Evolutionary conservation across 2,888 invertebrate genomes (phyloP), one percentile per base, ranked within the genome.

Genomic region (Leptura quadrifasciata): DNA sequence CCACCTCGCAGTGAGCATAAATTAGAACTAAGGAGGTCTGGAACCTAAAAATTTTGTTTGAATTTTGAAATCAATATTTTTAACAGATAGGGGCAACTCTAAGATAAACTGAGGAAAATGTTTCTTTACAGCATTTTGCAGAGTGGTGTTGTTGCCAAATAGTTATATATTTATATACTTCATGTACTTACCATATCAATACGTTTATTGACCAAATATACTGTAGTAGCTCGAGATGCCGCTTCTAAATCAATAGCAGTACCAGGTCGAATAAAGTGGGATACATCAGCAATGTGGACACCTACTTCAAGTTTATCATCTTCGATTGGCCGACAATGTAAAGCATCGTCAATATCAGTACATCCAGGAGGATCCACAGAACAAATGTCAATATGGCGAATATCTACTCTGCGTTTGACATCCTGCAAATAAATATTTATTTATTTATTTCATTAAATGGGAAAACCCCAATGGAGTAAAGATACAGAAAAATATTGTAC

Each of bases 301-400:
- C 99, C 99, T 63, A 98, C 94, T 90, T 97, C 95, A 63, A 92
- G 91, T 84, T 94, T 94, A 3, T 94, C 94, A 85, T 94, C 94
- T 0, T 91, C 91, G 21, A 98, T 89, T 54, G 91, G 90, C 20
- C 94, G 91, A 84, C 98, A 98, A 89, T 99, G 99, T 1, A 99
- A 90, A 0, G 99, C 99, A 89, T 99, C 99, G 87, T 99, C 99
- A 79, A 99, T 99, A 88, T 99, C 99, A 0, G 99, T 99, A 88
- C 99, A 99, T 0, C 99, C 99, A 0, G 98, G 97, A 2, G 99
- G 99, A 91, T 99, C 98, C 0, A 99, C 98, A 0, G 98, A 98
- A 86, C 98, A 99, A 58, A 99, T 94, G 84, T 94, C 93, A 3
- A 97, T 88, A 72, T 95, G 92, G 12, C 98, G 93, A 0, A 99